A percentile compares a stretch with the other conserved stretches of the same genome.
Conservation (phyloP, 2,888 invertebrate species). For the Stegana nigrithorax region DNA sequence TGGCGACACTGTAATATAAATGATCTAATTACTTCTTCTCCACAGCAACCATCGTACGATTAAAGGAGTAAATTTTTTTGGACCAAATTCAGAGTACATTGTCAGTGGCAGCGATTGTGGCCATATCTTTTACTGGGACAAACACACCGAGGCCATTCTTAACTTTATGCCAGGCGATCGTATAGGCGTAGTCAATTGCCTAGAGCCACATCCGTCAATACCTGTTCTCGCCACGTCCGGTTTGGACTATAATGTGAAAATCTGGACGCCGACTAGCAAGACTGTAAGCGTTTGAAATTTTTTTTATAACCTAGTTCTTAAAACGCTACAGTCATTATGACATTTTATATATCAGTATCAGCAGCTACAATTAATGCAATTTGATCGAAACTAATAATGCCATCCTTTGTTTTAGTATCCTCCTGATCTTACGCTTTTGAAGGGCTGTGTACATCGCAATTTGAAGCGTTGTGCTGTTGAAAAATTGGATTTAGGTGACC, state of each 20-base stretch:
- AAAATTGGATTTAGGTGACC: slow-evolving; percentile 48
- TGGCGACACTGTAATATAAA: background rate
- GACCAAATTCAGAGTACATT: slow-evolving; percentile 88
- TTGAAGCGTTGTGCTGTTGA: slow-evolving; percentile 44
- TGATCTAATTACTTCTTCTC: background rate
- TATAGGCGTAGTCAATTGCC: slow-evolving; percentile 87
- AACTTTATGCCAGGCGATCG: slow-evolving; percentile 87
- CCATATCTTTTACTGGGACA: slow-evolving; percentile 90
- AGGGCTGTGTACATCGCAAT: slow-evolving; percentile 58
- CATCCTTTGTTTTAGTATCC: slow-evolving; percentile 43
- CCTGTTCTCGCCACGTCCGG: slow-evolving; percentile 90
- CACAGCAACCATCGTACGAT: slow-evolving; percentile 81
- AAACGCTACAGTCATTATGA: too few relatives aligned
- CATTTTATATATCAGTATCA: too few relatives aligned
- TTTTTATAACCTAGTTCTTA: slow-evolving; percentile 15
- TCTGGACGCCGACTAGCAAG: slow-evolving; percentile 80
- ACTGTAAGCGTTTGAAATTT: slow-evolving; percentile 38
- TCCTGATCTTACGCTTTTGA: slow-evolving; percentile 50
- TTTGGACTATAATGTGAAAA: slow-evolving; percentile 90
- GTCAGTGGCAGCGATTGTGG: slow-evolving; percentile 96
- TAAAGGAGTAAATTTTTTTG: slow-evolving; percentile 95
- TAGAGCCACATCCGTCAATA: slow-evolving; percentile 89
- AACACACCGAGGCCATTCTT: slow-evolving; percentile 86
- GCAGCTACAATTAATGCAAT: too few relatives aligned
- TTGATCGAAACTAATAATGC: too few relatives aligned